phyloP scores from a whole-genome alignment of 2,113 vertebrate genomes.

The Rhea pennata region DNA sequence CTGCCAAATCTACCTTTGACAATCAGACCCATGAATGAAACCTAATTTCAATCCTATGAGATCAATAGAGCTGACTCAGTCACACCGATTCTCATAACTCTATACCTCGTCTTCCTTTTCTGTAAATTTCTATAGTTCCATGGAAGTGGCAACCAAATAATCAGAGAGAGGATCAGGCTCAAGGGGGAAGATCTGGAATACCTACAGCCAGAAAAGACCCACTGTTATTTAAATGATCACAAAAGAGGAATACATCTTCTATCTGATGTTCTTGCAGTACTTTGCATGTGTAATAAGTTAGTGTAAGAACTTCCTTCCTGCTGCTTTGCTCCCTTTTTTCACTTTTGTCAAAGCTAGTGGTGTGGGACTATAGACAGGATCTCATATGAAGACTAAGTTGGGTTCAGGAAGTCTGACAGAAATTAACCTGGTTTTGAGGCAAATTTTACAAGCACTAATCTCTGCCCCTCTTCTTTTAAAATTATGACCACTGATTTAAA shows the following conservation, averaged over 20 bases:
- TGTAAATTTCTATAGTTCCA: not conserved
- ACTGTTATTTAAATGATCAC: not conserved
- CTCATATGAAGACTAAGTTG: fast-evolving
- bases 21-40: not conserved
- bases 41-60: not conserved
- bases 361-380: not conserved
- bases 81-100: not conserved
- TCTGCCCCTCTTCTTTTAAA: not conserved
- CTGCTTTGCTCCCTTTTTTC: not conserved
- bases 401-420: not conserved
- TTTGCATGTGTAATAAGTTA: not conserved
- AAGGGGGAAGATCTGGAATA: not conserved
- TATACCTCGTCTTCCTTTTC: not conserved
- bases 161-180: not conserved
- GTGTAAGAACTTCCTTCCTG: not conserved
- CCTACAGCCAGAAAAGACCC: not conserved
- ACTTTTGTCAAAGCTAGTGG: not conserved
- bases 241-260: not conserved
- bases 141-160: not conserved
- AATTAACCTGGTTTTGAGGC: fast-evolving
- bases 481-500: not conserved
- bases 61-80: not conserved
- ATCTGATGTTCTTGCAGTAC: not conserved
- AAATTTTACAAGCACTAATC: not conserved
- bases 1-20: not conserved